These are phyloP conservation scores for Rotaria socialis DNA, from an alignment of 2,888 invertebrate species.

Conservation along the genomic window DNA sequence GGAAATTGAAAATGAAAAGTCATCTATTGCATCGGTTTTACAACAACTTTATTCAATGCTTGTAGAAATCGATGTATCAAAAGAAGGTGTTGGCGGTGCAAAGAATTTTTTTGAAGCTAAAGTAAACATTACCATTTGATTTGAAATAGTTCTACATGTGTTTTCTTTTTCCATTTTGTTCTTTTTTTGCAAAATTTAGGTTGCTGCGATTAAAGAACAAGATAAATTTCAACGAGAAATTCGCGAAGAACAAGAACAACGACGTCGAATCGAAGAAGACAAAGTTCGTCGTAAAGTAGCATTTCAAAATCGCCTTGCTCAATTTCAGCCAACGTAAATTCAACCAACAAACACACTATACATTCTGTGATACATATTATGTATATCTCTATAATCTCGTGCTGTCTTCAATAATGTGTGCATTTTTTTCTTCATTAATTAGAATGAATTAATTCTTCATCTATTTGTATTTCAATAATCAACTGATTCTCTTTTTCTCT, in stretches of 20 bases:
- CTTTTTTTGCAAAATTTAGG: neutral
- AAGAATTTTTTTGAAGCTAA: slow-evolving; percentile 93
- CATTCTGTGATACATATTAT: neutral
- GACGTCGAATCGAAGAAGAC: slow-evolving; percentile 42
- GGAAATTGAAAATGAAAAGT: slow-evolving; percentile 68
- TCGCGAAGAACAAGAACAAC: slow-evolving; percentile 46
- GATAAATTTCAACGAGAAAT: slow-evolving; percentile 45
- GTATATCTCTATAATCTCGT: neutral
- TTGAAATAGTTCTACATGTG: no score
- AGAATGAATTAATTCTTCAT: neutral
- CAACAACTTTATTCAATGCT: slow-evolving; percentile 74
- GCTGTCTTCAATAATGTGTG: slow-evolving; percentile 4
- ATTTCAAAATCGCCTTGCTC: slow-evolving; percentile 31
- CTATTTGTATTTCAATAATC: slow-evolving; percentile 8
- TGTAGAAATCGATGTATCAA: slow-evolving; percentile 84
- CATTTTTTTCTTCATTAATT: neutral
- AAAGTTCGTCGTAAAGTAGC: slow-evolving; percentile 32
- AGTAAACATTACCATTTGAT: slow-evolving; percentile 58
- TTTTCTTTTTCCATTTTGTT: neutral
- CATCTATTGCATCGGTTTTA: slow-evolving; percentile 67
- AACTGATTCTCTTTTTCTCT: neutral
- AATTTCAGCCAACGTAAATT: neutral
- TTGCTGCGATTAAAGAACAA: neutral
- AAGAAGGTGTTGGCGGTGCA: slow-evolving; percentile 87
- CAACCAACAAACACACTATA: neutral